Base-by-base conservation (phyloP, 1,140 invertebrate species). In the Cyclina sinensis region DNA sequence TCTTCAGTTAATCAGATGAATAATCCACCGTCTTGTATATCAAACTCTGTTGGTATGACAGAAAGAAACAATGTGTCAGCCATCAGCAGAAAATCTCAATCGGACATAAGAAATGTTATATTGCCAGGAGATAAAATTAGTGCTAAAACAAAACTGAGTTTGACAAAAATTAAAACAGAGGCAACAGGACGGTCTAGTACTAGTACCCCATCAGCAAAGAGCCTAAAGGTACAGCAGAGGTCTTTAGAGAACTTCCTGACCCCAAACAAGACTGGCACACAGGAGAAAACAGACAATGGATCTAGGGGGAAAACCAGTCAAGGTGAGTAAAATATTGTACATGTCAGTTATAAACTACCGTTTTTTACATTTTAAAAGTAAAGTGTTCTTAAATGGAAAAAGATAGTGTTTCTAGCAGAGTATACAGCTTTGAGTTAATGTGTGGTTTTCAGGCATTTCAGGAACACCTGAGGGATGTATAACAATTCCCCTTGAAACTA, bases 201-300 rank as follows among this genome's bases (percentile, higher is more conserved):
- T 65, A 39, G 65, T 35, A 18, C 65, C 4, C 12, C 2, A 18
- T 7, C 21, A 21, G 32, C 1, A 16, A 5, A 57, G 54, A 57
- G 54, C 16, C 18, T 7, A 16, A 35, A 37, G 65, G 1, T 1
- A 3, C 32, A 37, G 5, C 65, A 70, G 32, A 39, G 65, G 27
- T 37, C 35, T 35, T 37, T 70, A 21, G 32, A 70, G 65, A 70
- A 27, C 18, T 70, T 70, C 65, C 35, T 70, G 4, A 70, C 65
- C 3, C 65, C 65, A n/a, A 70, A 70, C 24, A 70, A 70, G 32
- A 11, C 35, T 30, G 30, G 27, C 2, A 24, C 2, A 16, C 59
- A 70, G 14, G 32, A 70, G 24, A 30, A 70, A 37, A 18, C 65
- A 70, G 27, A 27, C 24, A 70, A 0, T 35, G 30, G 5, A 9